Evolutionary conservation across 1,140 invertebrate species (phyloP).

Genomic region (Wasmannia auropunctata): DNA sequence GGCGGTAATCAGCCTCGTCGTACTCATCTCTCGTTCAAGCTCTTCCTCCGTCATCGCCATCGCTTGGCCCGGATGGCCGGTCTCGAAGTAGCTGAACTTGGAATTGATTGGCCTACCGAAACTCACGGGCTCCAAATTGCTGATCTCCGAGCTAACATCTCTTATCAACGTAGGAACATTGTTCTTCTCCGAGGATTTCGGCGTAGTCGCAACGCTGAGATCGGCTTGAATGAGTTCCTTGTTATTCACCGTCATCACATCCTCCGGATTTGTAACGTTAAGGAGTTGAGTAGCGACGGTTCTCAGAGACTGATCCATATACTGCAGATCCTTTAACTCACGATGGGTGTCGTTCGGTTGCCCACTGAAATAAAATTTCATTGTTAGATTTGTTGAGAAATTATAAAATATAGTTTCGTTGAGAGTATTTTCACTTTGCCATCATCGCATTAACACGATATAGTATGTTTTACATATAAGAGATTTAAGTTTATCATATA

Average conservation of each 20-base stretch:
- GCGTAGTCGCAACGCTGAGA: background rate
- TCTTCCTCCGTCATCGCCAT: slow-evolving; percentile 84
- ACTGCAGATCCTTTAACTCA: slow-evolving; percentile 78
- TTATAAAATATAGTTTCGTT: background rate
- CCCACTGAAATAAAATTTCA: slow-evolving; percentile 57
- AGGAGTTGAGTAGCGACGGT: slow-evolving; percentile 83
- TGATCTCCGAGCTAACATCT: slow-evolving; percentile 62
- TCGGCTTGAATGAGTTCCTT: slow-evolving; percentile 22
- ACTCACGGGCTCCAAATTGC: slow-evolving; percentile 60
- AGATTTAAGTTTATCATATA: background rate
- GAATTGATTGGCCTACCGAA: slow-evolving; percentile 82
- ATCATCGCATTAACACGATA: background rate
- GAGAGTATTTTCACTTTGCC: background rate
- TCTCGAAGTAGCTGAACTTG: slow-evolving; percentile 82
- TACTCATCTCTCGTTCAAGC: slow-evolving; percentile 79
- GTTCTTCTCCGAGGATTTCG: slow-evolving; percentile 14
- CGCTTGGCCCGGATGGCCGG: slow-evolving; percentile 82
- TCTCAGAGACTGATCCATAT: slow-evolving; percentile 82
- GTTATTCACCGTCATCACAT: slow-evolving; percentile 40
- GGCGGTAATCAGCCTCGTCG: slow-evolving; percentile 69
- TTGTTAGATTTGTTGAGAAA: background rate
- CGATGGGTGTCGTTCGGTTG: slow-evolving; percentile 50
- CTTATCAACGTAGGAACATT: background rate
- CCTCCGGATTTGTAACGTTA: slow-evolving; percentile 76
- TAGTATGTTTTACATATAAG: background rate